A percentile compares a stretch with the other conserved stretches of the same genome.
These are phyloP conservation scores for Ailuropoda melanoleuca DNA, from an alignment of 2,113 vertebrate species.

Conservation along the genomic window DNA sequence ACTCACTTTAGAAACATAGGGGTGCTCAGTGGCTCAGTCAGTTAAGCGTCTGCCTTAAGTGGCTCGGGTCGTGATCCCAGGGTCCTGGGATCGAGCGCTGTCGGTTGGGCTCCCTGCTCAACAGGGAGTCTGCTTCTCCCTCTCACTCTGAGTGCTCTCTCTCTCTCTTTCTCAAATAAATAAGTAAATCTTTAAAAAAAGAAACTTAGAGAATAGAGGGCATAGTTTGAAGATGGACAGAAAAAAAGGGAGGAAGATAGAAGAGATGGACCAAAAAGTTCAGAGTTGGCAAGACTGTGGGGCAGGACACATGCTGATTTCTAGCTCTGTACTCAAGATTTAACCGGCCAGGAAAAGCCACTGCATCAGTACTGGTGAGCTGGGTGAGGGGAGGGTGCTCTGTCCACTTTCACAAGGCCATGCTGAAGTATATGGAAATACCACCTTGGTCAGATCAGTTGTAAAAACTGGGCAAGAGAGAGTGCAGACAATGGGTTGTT, in stretches of 20 bases:
- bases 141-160: neutral
- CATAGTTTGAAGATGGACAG: neutral
- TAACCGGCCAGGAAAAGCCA: neutral
- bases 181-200: neutral
- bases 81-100: neutral
- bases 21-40: neutral
- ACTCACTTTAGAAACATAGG: neutral
- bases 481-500: constrained; percentile 15
- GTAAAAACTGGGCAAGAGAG: neutral
- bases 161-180: neutral
- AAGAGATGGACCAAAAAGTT: neutral
- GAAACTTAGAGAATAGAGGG: neutral
- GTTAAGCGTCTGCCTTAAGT: neutral
- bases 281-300: neutral
- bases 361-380: too few relatives aligned
- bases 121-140: neutral
- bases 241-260: neutral
- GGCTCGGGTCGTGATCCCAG: neutral
- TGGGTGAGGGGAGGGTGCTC: neutral
- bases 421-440: neutral
- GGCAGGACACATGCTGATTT: neutral
- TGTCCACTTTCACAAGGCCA: neutral
- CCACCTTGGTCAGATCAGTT: neutral
- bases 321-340: neutral
- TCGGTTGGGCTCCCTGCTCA: neutral